Conservation (phyloP, 2,797 vertebrate genomes). For the Limnodromus scolopaceus region DNA sequence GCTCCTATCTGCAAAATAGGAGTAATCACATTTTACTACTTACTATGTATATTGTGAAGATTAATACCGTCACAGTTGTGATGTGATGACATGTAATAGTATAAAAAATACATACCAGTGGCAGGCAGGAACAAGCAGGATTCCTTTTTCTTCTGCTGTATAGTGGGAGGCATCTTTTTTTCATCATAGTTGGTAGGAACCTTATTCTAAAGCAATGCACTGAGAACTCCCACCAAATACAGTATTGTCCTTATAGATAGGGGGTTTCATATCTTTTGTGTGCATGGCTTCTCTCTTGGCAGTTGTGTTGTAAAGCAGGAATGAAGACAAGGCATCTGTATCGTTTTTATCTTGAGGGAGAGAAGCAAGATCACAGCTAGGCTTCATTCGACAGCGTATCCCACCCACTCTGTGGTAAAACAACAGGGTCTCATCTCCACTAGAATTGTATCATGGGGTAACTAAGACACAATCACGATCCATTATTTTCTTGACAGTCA, state of each 20-base stretch:
- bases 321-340: not conserved
- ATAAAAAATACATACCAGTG: not conserved
- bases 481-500: not conserved
- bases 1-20: not conserved
- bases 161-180: not conserved
- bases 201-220: not conserved
- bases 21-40: not conserved
- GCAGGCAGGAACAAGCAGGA: not conserved
- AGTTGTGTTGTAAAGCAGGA: not conserved
- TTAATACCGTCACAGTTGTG: not conserved
- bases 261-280: not conserved
- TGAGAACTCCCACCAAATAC: not conserved
- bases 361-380: not conserved
- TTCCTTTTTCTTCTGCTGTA: not conserved
- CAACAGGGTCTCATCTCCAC: not conserved
- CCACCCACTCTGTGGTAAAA: not conserved
- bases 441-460: not conserved
- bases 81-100: not conserved
- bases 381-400: not conserved
- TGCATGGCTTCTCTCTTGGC: not conserved
- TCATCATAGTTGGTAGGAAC: not conserved
- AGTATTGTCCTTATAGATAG: fast-evolving
- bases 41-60: not conserved
- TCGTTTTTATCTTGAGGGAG: not conserved
- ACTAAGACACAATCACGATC: not conserved